phyloP scores from a whole-genome alignment of 2,888 invertebrate genomes.

The Cephus rjabovi region DNA sequence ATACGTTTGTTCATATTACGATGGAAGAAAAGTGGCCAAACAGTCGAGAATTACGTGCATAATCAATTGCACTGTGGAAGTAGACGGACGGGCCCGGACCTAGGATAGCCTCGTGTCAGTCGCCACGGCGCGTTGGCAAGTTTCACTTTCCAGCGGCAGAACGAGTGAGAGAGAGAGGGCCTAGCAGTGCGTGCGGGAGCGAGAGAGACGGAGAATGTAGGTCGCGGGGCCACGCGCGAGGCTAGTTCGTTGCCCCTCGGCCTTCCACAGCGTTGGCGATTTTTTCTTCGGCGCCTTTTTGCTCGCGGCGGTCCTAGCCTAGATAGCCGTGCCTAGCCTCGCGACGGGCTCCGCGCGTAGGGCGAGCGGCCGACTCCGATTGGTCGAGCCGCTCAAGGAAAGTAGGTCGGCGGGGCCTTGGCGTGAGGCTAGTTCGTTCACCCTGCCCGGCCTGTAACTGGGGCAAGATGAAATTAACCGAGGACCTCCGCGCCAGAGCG shows the following conservation, averaged over 20 bases:
- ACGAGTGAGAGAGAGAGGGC: slow-evolving; percentile 17
- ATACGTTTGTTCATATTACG: not conserved
- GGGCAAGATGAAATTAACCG: slow-evolving; percentile 76
- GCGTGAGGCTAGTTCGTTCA: slow-evolving; percentile 73
- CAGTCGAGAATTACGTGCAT: not conserved
- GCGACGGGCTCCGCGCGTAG: not conserved
- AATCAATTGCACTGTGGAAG: slow-evolving; percentile 11
- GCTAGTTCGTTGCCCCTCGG: slow-evolving; percentile 72
- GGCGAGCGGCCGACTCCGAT: slow-evolving; percentile 18
- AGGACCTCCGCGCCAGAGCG: slow-evolving; percentile 39
- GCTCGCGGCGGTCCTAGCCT: slow-evolving; percentile 41
- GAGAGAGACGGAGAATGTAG: slow-evolving; percentile 57
- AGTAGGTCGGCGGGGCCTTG: slow-evolving; percentile 66
- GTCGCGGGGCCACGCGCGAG: slow-evolving; percentile 68
- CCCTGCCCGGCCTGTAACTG: slow-evolving; percentile 71
- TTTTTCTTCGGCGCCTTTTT: slow-evolving; percentile 13
- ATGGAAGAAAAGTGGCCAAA: not conserved
- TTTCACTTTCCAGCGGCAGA: slow-evolving; percentile 64
- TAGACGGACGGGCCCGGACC: slow-evolving; percentile 7
- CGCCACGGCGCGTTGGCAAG: slow-evolving; percentile 55
- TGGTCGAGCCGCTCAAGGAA: slow-evolving; percentile 45
- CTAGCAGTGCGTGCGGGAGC: not conserved
- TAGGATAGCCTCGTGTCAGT: slow-evolving; percentile 25
- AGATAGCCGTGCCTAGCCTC: slow-evolving; percentile 33
- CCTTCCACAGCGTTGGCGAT: slow-evolving; percentile 27